A percentile compares a stretch with the other conserved stretches of the same genome.
Conservation (phyloP, 2,888 invertebrate species). For the Liposcelis brunnea region DNA sequence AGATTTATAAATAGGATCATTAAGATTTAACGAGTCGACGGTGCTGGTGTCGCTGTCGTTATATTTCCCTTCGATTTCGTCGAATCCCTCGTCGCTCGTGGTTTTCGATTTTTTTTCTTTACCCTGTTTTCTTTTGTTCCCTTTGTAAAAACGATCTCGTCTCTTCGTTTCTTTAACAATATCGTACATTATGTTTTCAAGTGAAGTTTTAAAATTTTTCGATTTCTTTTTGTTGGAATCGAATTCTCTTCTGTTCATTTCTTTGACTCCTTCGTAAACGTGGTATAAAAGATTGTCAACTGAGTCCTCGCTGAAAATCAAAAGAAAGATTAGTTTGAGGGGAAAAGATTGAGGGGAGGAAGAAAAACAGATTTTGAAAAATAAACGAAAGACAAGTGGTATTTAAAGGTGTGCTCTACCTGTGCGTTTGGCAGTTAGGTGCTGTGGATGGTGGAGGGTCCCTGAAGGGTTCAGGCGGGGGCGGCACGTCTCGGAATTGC, state of each 20-base stretch:
- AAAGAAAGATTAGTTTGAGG: too few species aligned
- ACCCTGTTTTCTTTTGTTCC: too few species aligned
- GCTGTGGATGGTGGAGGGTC: slow-evolving; percentile 26
- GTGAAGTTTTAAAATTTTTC: too few species aligned
- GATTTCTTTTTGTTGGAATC: neutral
- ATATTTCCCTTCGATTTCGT: slow-evolving; percentile 1
- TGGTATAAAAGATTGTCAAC: slow-evolving; percentile 65
- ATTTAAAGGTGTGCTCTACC: neutral
- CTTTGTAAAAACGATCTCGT: too few species aligned
- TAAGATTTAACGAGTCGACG: neutral
- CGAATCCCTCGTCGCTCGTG: slow-evolving; percentile 7
- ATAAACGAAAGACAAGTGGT: neutral
- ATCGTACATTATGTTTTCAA: too few species aligned
- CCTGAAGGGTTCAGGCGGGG: slow-evolving; percentile 45
- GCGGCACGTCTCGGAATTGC: slow-evolving; percentile 65
- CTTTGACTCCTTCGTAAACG: slow-evolving; percentile 51
- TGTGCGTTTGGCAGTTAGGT: slow-evolving; percentile 7
- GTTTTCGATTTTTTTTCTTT: neutral
- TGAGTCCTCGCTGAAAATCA: slow-evolving; percentile 18
- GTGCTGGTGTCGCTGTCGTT: slow-evolving; percentile 6
- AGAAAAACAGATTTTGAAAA: neutral
- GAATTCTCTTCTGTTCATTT: slow-evolving; percentile 16
- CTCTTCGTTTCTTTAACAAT: too few species aligned
- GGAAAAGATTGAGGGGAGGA: slow-evolving; percentile 9
- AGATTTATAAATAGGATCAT: neutral